Evolutionary conservation across 1,140 invertebrate genomes (phyloP), one percentile per base, ranked within the genome.

Genomic region (Acromyrmex charruanus): DNA sequence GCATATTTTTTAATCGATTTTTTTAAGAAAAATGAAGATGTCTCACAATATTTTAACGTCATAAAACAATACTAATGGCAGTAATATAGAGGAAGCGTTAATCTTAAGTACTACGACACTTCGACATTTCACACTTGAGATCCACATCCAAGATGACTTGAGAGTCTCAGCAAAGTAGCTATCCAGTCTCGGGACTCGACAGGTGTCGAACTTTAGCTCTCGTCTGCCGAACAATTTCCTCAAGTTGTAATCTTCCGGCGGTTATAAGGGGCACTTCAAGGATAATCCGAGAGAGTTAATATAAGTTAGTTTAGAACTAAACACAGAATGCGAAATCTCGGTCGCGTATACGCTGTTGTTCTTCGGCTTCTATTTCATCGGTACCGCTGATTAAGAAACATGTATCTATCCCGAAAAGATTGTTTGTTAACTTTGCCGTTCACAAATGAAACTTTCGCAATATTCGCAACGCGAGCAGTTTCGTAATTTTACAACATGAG

Each of bases 211-310:
- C 80, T 84, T 75, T 61, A 74, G 55, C 80, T 84, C 69, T 84
- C 69, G 55, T 63, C 80, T 84, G 69, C 69, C 58, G 55, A 84
- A 84, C 80, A 84, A 75, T 84, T 84, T 84, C 80, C 80, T 75
- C 80, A 31, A 84, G 80, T 84, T 84, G 80, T 84, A 84, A 84
- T 84, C 80, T 84, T 84, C 69, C 39, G 69, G 69, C 55, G 80
- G 80, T 84, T 84, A 84, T 84, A 84, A 84, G 53, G 55, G 44
- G 53, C 80, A 61, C 80, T 84, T 74, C 55, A 49, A 84, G 69
- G 55, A 84, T 84, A 84, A 84, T 84, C 80, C 69, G 80, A 74
- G 80, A 75, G 69, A 84, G 69, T 84, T 84, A 84, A 84, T 84
- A 61, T 75, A 84, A 84, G 80, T 84, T 84, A 84, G 80, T 84